Base-by-base conservation (phyloP, 2,113 vertebrate species). In the Brienomyrus brachyistius region DNA sequence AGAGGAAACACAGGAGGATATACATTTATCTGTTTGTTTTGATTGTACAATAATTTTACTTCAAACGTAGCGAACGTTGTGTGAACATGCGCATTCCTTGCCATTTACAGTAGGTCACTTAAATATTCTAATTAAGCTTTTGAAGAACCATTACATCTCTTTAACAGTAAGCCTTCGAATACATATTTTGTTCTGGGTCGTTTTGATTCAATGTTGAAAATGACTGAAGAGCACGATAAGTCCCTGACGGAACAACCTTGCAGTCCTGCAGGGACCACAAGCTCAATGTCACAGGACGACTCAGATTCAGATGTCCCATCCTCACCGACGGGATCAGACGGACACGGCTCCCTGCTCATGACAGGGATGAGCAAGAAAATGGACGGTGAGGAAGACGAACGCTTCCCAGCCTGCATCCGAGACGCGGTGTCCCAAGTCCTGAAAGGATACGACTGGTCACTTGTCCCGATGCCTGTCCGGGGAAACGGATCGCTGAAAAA, bases 371-470 rank as follows among this genome's bases (percentile, higher is more conserved):
- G 96, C 87, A 95, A 95, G 90, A 96, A 96, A 54, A 89, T 96
- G 66, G 94, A 96, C 21, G 93, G 94, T 13, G 95, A 96, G 62
- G 96, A 96, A 43, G 98, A 98, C 90, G 98, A 98, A 89, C 96
- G 98, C n/a, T 99, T 99, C 94, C 98, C 98, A 1, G 97, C 98
- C 85, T 99, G 98, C 94, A 99, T 99, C 93, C 96, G 98, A 88
- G 98, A 99, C 91, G 98, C 98, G 0, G 98, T 99, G 91, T 99
- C 98, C 89, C 98, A 99, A 95, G 98, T 99, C 93, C 97, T 99
- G 35, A 98, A 99, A 92, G 98, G 98, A 86, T 99, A 99, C 92
- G 98, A 99, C 95, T 99, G 98, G 98, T 98, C 98, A 91, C 91
- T 99, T 93, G 98, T 99, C 89, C 98, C 98, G 3, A 97, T 99